A percentile compares a stretch with the other conserved stretches of the same genome.
Evolutionary conservation across 2,888 invertebrate species (phyloP).

Genomic region (Molanna angustata): DNA sequence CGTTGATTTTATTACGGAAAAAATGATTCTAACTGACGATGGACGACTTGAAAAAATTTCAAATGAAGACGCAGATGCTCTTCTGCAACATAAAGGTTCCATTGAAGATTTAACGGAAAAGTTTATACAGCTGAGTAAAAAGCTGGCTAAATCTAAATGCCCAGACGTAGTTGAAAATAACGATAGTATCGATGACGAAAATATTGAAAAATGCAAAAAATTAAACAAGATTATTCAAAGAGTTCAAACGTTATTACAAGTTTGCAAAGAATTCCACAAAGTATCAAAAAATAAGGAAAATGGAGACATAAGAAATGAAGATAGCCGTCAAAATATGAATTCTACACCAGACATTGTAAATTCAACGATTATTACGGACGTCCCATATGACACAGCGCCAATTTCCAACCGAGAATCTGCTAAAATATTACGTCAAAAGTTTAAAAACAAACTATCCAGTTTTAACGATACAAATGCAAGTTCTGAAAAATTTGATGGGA

Average conservation of each 20-base stretch:
- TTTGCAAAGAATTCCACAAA: slow-evolving; percentile 42
- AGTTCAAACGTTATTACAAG: slow-evolving; percentile 42
- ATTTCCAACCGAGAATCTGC: slow-evolving; percentile 8
- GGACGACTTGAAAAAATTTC: slow-evolving; percentile 50
- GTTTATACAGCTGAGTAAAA: slow-evolving; percentile 23
- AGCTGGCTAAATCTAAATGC: background rate
- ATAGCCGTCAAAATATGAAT: background rate
- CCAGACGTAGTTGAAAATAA: slow-evolving; percentile 20
- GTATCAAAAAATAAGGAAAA: too few species aligned
- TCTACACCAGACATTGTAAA: slow-evolving; percentile 51
- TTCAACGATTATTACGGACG: slow-evolving; percentile 49
- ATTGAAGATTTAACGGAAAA: slow-evolving; percentile 32
- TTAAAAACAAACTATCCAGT: slow-evolving; percentile 26
- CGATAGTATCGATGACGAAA: too few species aligned
- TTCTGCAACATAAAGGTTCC: slow-evolving; percentile 29
- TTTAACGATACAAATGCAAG: slow-evolving; percentile 21
- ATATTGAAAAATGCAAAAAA: too few species aligned
- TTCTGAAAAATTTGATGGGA: too few species aligned
- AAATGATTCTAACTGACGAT: slow-evolving; percentile 55
- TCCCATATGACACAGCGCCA: too few species aligned
- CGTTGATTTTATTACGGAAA: slow-evolving; percentile 56
- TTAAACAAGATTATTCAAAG: slow-evolving; percentile 42
- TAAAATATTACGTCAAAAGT: slow-evolving; percentile 16
- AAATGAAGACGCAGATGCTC: slow-evolving; percentile 45
- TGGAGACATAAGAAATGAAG: too few species aligned